phyloP scores from a whole-genome alignment of 1,140 invertebrate genomes.

The Ditylenchus dipsaci region DNA sequence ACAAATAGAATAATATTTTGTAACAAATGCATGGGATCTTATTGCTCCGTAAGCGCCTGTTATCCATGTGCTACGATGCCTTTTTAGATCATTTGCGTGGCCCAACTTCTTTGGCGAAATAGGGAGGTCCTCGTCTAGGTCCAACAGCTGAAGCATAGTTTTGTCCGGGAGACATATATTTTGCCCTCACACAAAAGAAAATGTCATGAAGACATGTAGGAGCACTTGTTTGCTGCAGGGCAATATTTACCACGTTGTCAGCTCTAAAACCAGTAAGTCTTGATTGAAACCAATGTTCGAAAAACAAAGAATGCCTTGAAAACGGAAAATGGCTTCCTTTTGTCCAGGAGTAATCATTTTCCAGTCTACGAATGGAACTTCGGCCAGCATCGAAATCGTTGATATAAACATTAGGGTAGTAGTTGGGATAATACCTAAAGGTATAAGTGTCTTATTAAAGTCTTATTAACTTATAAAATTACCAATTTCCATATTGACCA shows the following conservation, averaged over 20 bases:
- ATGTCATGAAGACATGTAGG: slow-evolving; percentile 18
- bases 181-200: slow-evolving; percentile 12
- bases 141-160: too few relatives aligned
- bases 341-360: slow-evolving; percentile 4
- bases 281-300: background rate
- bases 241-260: slow-evolving; percentile 18
- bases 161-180: too few relatives aligned
- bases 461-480: too few relatives aligned
- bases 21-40: too few relatives aligned
- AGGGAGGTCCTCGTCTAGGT: too few relatives aligned
- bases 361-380: slow-evolving; percentile 2
- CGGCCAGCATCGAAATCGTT: slow-evolving; percentile 8
- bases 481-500: slow-evolving; percentile 14
- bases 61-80: too few relatives aligned
- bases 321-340: slow-evolving; percentile 5
- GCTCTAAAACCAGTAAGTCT: slow-evolving; percentile 3
- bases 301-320: slow-evolving; percentile 1
- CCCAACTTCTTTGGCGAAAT: too few relatives aligned
- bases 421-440: slow-evolving; percentile 9
- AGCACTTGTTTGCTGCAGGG: slow-evolving; percentile 9
- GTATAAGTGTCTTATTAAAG: too few relatives aligned
- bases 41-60: too few relatives aligned
- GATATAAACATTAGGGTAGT: slow-evolving; percentile 10
- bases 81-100: too few relatives aligned
- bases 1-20: too few relatives aligned